Evolutionary conservation across 2,797 vertebrate species (phyloP), one percentile per base, ranked within the genome.

Genomic region (Takifugu rubripes): DNA sequence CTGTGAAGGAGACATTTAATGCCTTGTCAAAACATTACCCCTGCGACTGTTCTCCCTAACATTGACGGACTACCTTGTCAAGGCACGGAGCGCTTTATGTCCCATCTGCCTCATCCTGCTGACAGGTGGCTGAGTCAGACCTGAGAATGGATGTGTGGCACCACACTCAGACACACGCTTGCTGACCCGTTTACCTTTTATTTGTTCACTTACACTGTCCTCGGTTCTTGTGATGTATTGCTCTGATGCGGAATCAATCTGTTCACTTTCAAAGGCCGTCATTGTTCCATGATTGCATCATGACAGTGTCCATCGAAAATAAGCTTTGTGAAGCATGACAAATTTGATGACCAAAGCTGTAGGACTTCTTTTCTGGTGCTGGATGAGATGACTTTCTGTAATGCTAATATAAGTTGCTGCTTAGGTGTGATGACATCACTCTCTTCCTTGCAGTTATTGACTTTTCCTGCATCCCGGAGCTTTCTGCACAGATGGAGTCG

Each of bases 21-120:
- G 88, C 84, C 88, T 87, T 89, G 87, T 89, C 80, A 88, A 88
- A 89, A 87, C 86, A 86, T 90, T 89, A 87, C 86, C 87, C 87
- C 78, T 83, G 84, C 83, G 87, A 90, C 87, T 86, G 82, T 87
- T 89, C 82, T 88, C 72, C 75, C 83, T 83, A 86, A 88, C 81
- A 83, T 89, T 89, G 89, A 90, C 86, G 70, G 84, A 89, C 83
- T 87, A 87, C 88, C 85, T 86, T 86, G 88, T 89, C 87, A 85
- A 84, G 80, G 68, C 74, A 79, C 59, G 72, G 78, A 84, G 73
- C 78, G 65, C 83, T 87, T 87, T 89, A 85, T 87, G 75, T 77
- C 83, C 84, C 83, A 87, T 89, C 88, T 89, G 86, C 82, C 85
- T 83, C 54, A 66, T 81, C 75, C 61, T 52, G 61, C 76, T 85